These are phyloP conservation scores for Radopholus similis DNA, from an alignment of 1,140 invertebrate genomes.

Conservation along the genomic window DNA sequence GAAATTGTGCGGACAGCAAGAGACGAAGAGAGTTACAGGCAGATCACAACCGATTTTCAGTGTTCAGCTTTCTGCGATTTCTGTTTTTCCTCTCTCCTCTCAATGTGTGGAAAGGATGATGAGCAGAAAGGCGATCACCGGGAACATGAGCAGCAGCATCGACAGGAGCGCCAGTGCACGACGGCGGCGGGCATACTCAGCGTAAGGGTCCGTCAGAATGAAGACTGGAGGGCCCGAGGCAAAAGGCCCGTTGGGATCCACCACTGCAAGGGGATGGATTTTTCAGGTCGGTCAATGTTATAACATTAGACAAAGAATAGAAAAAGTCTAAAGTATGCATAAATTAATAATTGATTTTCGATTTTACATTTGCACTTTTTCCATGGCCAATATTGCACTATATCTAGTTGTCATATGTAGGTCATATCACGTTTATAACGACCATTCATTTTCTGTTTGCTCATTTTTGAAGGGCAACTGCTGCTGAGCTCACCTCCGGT, in stretches of 20 bases:
- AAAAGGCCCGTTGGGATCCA: too few relatives aligned
- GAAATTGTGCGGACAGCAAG: background rate
- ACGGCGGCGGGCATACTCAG: constrained; percentile 1
- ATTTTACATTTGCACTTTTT: too few relatives aligned
- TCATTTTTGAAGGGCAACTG: background rate
- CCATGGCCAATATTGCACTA: background rate
- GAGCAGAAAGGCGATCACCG: constrained; percentile 6
- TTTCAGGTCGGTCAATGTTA: too few relatives aligned
- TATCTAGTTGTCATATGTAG: too few relatives aligned
- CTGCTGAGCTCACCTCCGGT: background rate
- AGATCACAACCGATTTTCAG: background rate
- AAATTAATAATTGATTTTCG: too few relatives aligned
- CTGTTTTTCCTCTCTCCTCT: background rate
- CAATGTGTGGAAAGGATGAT: background rate
- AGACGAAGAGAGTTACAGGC: background rate
- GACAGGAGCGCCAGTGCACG: constrained; percentile 4
- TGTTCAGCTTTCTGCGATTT: background rate
- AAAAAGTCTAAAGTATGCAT: too few relatives aligned
- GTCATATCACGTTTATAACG: too few relatives aligned
- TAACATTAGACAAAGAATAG: too few relatives aligned
- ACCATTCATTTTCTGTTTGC: background rate
- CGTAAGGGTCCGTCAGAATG: constrained; percentile 1
- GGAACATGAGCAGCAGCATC: background rate
- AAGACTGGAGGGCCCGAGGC: constrained; percentile 3
- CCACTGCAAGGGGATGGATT: too few relatives aligned